phyloP scores from a whole-genome alignment of 1,140 invertebrate genomes.

The Lysiphlebus fabarum region DNA sequence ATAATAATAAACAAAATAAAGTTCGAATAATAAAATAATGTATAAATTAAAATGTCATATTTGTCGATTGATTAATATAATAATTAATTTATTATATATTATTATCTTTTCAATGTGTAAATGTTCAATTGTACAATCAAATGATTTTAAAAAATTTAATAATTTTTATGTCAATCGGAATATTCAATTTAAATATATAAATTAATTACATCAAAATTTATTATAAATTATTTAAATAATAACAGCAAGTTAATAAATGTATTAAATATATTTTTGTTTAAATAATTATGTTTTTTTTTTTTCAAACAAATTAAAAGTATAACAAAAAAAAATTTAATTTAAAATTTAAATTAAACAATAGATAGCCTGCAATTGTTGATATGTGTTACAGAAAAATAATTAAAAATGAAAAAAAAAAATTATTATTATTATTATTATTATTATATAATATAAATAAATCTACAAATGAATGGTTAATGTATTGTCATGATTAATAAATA shows the following conservation, averaged over 20 bases:
- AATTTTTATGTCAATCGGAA: slow-evolving; percentile 39
- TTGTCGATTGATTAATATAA: slow-evolving; percentile 14
- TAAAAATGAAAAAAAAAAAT: slow-evolving; percentile 24
- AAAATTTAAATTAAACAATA: slow-evolving; percentile 35
- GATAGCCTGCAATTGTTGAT: slow-evolving; percentile 45
- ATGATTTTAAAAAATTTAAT: slow-evolving; percentile 34
- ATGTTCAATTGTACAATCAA: slow-evolving; percentile 43
- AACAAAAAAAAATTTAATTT: slow-evolving; percentile 33
- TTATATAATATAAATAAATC: slow-evolving; percentile 33
- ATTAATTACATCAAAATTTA: slow-evolving; percentile 17
- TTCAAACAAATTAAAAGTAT: slow-evolving; percentile 34
- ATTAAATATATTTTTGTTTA: too few species aligned
- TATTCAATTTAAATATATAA: slow-evolving; percentile 24
- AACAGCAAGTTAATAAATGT: slow-evolving; percentile 4
- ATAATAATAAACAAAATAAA: slow-evolving; percentile 4
- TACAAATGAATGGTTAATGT: slow-evolving; percentile 35
- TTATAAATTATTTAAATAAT: slow-evolving; percentile 15
- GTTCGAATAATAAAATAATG: slow-evolving; percentile 8
- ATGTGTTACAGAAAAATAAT: slow-evolving; percentile 28
- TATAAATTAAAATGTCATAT: slow-evolving; percentile 14
- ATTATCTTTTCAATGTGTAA: slow-evolving; percentile 32
- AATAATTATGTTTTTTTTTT: slow-evolving; percentile 14
- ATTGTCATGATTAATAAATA: slow-evolving; percentile 32
- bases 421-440: slow-evolving; percentile 31
- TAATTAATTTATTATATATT: slow-evolving; percentile 6